Conservation (phyloP, 2,888 invertebrate species). For the Agrochola lychnidis region DNA sequence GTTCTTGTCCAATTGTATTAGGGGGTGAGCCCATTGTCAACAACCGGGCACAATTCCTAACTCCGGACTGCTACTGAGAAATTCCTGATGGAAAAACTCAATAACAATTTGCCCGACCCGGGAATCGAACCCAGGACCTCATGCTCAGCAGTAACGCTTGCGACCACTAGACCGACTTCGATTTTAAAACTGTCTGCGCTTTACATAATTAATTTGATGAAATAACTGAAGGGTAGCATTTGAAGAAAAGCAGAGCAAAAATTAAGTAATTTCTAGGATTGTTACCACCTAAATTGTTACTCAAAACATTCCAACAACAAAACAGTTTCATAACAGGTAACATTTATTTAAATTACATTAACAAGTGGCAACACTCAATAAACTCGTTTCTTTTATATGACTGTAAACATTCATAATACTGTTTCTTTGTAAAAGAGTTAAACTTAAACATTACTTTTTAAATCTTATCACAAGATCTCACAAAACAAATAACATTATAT, state of each 20-base stretch:
- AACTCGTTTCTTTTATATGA: conserved; percentile 47
- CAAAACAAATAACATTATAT: conserved; percentile 63
- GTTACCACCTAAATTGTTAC: not conserved
- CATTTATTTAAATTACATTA: conserved; percentile 31
- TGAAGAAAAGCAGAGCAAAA: conserved; percentile 2
- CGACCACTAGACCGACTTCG: too few species aligned
- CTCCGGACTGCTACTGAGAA: too few species aligned
- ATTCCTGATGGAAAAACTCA: too few species aligned
- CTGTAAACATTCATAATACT: conserved; percentile 32
- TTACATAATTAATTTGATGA: not conserved
- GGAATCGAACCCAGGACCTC: too few species aligned
- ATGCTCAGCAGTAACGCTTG: too few species aligned
- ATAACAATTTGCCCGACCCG: too few species aligned
- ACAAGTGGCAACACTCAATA: conserved; percentile 51
- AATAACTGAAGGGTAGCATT: not conserved
- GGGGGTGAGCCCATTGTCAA: too few species aligned
- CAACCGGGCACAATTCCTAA: too few species aligned
- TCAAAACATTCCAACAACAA: conserved; percentile 16
- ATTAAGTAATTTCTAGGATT: not conserved
- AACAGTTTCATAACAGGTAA: conserved; percentile 29
- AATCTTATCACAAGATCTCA: conserved; percentile 54
- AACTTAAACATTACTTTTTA: conserved; percentile 36
- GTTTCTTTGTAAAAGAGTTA: conserved; percentile 16
- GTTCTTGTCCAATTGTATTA: too few species aligned
- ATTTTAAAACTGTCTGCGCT: not conserved